Conservation (phyloP, 1,140 invertebrate species). For the Drosophila neocordata region DNA sequence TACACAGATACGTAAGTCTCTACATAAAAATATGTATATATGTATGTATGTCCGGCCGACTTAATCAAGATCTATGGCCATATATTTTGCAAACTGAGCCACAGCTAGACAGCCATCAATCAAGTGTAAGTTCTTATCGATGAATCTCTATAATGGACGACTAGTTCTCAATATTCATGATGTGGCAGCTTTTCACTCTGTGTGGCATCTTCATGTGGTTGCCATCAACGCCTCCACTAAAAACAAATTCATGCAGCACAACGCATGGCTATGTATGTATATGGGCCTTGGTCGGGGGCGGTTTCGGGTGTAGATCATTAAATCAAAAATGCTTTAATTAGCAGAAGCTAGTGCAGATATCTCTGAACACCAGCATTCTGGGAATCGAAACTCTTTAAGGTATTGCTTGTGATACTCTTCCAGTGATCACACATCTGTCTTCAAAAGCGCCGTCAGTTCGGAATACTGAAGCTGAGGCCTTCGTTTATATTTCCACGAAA, state of each 20-base stretch:
- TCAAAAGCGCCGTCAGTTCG: slow-evolving; percentile 62
- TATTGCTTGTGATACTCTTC: slow-evolving; percentile 2
- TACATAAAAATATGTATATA: neutral
- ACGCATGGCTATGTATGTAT: slow-evolving; percentile 26
- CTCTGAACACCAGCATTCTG: slow-evolving; percentile 6
- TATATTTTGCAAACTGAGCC: slow-evolving; percentile 42
- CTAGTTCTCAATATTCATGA: slow-evolving; percentile 25
- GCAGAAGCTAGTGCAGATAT: slow-evolving; percentile 30
- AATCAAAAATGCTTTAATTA: slow-evolving; percentile 61
- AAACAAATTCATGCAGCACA: slow-evolving; percentile 64
- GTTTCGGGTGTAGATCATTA: slow-evolving; percentile 9
- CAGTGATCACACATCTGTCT: slow-evolving; percentile 17
- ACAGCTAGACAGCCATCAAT: slow-evolving; percentile 1
- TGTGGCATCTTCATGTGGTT: slow-evolving; percentile 9
- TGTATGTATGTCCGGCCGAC: neutral
- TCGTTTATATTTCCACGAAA: slow-evolving; percentile 62
- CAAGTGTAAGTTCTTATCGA: slow-evolving; percentile 26
- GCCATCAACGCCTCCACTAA: slow-evolving; percentile 40
- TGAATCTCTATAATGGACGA: slow-evolving; percentile 25
- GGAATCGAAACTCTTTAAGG: slow-evolving; percentile 1
- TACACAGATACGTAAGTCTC: slow-evolving; percentile 19
- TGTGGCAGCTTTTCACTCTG: slow-evolving; percentile 35
- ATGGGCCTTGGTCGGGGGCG: neutral
- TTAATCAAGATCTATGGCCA: slow-evolving; percentile 30
- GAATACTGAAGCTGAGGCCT: too few relatives aligned